Conservation (phyloP, 2,888 invertebrate species). For the Drosophila multiciliata region DNA sequence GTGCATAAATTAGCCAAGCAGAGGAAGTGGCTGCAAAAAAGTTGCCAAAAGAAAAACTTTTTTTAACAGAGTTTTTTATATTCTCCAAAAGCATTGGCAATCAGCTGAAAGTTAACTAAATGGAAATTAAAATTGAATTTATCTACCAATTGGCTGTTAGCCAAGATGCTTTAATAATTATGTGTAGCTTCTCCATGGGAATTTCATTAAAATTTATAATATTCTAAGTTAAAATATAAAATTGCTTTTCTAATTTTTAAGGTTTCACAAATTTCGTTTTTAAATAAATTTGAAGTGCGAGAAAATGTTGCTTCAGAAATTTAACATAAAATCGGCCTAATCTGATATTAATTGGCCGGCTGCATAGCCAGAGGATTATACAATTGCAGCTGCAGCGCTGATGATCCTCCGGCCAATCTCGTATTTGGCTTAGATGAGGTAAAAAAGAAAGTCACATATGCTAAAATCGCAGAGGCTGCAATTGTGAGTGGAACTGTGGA, state of each 20-base stretch:
- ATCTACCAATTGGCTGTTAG: no score
- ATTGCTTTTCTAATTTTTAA: not conserved
- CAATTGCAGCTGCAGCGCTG: slow-evolving; percentile 43
- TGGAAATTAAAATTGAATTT: not conserved
- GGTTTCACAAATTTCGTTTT: not conserved
- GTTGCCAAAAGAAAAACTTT: slow-evolving; percentile 4
- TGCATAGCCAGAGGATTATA: slow-evolving; percentile 50
- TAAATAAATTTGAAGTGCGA: not conserved
- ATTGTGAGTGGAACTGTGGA: slow-evolving; percentile 23
- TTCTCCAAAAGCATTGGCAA: slow-evolving; percentile 9
- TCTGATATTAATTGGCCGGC: slow-evolving; percentile 43
- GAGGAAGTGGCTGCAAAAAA: slow-evolving; percentile 17
- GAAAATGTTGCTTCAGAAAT: not conserved
- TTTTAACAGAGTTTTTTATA: slow-evolving; percentile 1
- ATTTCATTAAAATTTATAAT: not conserved
- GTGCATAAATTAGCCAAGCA: slow-evolving; percentile 41
- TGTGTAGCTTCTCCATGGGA: not conserved
- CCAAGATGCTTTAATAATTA: not conserved
- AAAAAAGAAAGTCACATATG: slow-evolving; percentile 59
- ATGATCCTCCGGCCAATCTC: slow-evolving; percentile 36
- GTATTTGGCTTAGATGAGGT: slow-evolving; percentile 24
- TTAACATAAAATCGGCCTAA: slow-evolving; percentile 14
- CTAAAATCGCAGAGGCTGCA: slow-evolving; percentile 20
- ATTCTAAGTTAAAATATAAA: not conserved
- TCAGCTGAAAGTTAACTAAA: not conserved